Percentiles rank a stretch among this genome's conserved stretches.
phyloP scores from a whole-genome alignment of 2,797 vertebrate genomes.

The Tokudaia tokunoshimensis region DNA sequence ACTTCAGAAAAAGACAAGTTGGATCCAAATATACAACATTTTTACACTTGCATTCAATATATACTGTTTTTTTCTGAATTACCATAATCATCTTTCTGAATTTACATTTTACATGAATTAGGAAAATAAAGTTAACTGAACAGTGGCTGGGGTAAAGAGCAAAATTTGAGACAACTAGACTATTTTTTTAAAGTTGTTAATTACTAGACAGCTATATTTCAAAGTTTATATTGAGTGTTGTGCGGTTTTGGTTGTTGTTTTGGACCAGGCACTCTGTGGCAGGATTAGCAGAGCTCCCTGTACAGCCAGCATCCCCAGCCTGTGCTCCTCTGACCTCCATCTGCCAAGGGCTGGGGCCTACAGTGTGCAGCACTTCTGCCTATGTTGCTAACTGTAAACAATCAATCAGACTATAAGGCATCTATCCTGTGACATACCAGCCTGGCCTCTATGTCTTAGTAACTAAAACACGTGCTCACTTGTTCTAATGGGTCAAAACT shows the following conservation, averaged over 20 bases:
- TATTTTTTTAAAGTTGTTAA: constrained; percentile 20
- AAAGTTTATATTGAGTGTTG: constrained; percentile 31
- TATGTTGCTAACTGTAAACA: constrained; percentile 22
- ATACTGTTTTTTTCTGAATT: constrained; percentile 31
- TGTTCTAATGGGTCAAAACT: not conserved
- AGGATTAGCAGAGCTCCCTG: not conserved
- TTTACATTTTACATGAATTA: constrained; percentile 20
- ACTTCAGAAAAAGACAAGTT: constrained; percentile 18
- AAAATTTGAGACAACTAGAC: not conserved
- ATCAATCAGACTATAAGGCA: constrained; percentile 15
- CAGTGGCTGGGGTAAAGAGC: not conserved
- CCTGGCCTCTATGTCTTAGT: not conserved
- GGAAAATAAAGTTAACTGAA: constrained; percentile 46
- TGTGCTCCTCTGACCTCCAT: not conserved
- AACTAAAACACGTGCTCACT: not conserved
- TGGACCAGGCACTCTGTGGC: not conserved
- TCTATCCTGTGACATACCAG: not conserved
- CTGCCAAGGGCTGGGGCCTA: not conserved
- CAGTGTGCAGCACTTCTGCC: not conserved
- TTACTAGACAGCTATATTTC: not conserved
- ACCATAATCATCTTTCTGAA: constrained; percentile 2
- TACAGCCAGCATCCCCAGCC: no score
- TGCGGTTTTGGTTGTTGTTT: not conserved
- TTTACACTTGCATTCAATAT: constrained; percentile 21
- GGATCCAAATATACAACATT: constrained; percentile 54